Conservation (phyloP, 1,140 invertebrate genomes). For the Drosophila arizonae region DNA sequence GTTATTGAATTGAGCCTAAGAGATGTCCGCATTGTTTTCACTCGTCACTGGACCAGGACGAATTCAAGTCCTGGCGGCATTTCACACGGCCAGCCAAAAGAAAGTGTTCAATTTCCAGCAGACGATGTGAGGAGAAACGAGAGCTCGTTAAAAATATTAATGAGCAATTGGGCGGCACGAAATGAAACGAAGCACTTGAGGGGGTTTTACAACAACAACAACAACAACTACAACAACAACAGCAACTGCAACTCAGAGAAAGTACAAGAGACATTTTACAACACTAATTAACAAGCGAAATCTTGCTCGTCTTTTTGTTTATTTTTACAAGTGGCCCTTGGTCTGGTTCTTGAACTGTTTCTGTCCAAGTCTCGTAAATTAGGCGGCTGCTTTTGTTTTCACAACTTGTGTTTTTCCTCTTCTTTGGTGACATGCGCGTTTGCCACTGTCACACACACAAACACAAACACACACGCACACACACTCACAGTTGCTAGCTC, state of each 20-base stretch:
- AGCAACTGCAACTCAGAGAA: conserved; percentile 42
- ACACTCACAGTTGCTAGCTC: too few relatives aligned
- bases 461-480: conserved; percentile 17
- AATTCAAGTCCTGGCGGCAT: conserved; percentile 56
- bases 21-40: conserved; percentile 37
- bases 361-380: conserved; percentile 38
- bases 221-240: conserved; percentile 5
- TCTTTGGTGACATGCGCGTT: conserved; percentile 69
- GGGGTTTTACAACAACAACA: conserved; percentile 34
- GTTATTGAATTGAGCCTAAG: conserved; percentile 11
- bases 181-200: conserved; percentile 49
- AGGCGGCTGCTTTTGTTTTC: conserved; percentile 69
- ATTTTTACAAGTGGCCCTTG: conserved; percentile 68
- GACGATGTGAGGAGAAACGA: background rate
- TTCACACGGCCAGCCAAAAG: conserved; percentile 49
- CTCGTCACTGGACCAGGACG: conserved; percentile 24
- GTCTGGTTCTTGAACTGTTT: conserved; percentile 26
- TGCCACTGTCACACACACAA: conserved; percentile 61
- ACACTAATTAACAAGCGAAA: conserved; percentile 75
- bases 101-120: conserved; percentile 68
- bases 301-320: conserved; percentile 44
- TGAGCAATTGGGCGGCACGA: conserved; percentile 35
- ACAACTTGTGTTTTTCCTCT: conserved; percentile 70
- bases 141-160: conserved; percentile 69
- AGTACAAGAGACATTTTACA: conserved; percentile 70